Evolutionary conservation across 2,113 vertebrate genomes (phyloP), one percentile per base, ranked within the genome.

Genomic region (Pterocles burchelli): DNA sequence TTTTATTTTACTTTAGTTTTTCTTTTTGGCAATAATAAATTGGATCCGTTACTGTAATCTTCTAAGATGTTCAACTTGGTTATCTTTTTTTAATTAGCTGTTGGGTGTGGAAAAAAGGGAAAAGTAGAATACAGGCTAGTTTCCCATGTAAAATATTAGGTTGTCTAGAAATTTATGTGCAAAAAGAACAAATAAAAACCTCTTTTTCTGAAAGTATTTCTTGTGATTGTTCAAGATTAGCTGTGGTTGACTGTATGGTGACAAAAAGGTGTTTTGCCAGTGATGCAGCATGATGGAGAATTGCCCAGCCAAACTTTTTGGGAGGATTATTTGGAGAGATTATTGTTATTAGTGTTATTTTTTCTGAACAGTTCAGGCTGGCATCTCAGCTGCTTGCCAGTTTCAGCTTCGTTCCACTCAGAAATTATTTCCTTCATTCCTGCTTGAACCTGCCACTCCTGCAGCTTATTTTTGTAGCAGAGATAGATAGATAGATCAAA

Each of bases 401-500:
- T 89, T 95, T 96, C 31, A 51, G 68, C 74, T 86, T 86, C 58
- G 68, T 97, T 98, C 94, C 55, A 73, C 77, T 96, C 82, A 63
- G 95, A 91, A 97, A 96, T 98, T 96, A 92, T 58, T 97, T 59
- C n/a, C 93, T 95, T 97, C 88, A 62, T 96, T 97, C 95, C 58
- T 89, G 92, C 73, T 76, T 93, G 95, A 93, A 94, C 94, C 77
- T 96, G 83, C 83, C 94, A 85, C 72, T 97, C 86, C 75, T 97
- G 91, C 90, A 86, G 85, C 80, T 97, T 85, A 85, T 96, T 94
- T 97, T 97, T 97, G 93, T 96, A 98, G 97, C 84, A 48, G 24
- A 80, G 85, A 94, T 63, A 96, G 91, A 94, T 63, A 96, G 91
- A 93, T 83, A 95, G 96, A 98, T 97, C 93, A 97, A 97, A 98